phyloP scores from a whole-genome alignment of 2,888 invertebrate species.

The Mellilla xanthometata region DNA sequence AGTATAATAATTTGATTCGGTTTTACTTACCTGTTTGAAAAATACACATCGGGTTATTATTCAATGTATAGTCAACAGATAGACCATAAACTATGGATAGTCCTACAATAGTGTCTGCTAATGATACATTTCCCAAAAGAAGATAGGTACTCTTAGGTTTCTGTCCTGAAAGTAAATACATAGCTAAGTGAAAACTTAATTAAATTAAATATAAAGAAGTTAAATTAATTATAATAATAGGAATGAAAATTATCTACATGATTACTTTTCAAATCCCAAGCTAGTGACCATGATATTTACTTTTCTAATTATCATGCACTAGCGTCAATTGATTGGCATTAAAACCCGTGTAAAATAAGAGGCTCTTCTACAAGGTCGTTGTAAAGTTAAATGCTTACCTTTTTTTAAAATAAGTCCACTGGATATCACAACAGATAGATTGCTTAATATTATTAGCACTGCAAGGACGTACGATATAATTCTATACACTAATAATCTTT shows the following conservation, averaged over 20 bases:
- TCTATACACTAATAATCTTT: constrained; percentile 75
- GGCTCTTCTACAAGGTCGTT: no score
- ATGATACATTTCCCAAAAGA: constrained; percentile 85
- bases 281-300: no score
- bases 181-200: no score
- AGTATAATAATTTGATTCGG: no score
- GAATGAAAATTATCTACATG: no score
- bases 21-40: constrained; percentile 65
- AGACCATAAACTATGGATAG: constrained; percentile 80
- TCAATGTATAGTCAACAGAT: constrained; percentile 51
- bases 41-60: constrained; percentile 57
- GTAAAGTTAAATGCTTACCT: no score
- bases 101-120: constrained; percentile 85
- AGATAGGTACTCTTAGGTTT: constrained; percentile 85
- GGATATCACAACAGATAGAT: constrained; percentile 85
- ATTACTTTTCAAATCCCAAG: no score
- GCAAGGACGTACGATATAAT: constrained; percentile 81
- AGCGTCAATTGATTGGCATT: no score
- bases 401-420: constrained; percentile 84
- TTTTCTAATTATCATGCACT: no score
- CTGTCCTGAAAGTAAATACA: constrained; percentile 68
- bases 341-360: no score
- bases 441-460: constrained; percentile 79
- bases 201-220: no score
- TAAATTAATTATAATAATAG: no score